Evolutionary conservation across 1,140 invertebrate species (phyloP).

Genomic region (Planococcus citri): DNA sequence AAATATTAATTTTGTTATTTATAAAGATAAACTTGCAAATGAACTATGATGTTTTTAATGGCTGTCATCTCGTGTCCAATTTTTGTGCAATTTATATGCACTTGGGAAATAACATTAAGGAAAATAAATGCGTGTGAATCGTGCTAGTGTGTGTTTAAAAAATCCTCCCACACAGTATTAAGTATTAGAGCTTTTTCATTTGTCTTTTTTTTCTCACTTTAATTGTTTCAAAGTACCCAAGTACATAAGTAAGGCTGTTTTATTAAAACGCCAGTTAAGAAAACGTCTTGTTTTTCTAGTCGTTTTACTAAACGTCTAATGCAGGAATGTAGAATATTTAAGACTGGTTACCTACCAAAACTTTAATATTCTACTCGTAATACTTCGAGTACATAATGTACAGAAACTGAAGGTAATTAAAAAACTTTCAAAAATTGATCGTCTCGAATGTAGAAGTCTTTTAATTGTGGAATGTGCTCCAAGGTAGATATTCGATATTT

Average conservation of each 20-base stretch:
- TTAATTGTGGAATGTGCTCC: too few species aligned
- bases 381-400: not conserved
- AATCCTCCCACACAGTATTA: not conserved
- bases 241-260: not conserved
- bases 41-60: too few species aligned
- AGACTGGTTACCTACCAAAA: not conserved
- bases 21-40: too few species aligned
- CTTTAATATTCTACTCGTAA: too few species aligned
- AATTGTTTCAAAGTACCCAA: not conserved
- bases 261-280: not conserved
- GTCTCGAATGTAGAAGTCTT: too few species aligned
- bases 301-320: not conserved
- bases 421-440: constrained; percentile 8
- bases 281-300: not conserved
- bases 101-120: too few species aligned
- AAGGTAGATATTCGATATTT: too few species aligned
- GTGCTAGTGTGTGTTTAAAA: not conserved
- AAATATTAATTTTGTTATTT: too few species aligned
- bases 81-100: too few species aligned
- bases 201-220: not conserved
- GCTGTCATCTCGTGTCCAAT: too few species aligned
- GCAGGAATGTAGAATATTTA: not conserved
- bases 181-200: not conserved
- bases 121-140: too few species aligned
- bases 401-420: not conserved